Evolutionary conservation across 2,113 vertebrate species (phyloP).

Genomic region (Jaculus jaculus): DNA sequence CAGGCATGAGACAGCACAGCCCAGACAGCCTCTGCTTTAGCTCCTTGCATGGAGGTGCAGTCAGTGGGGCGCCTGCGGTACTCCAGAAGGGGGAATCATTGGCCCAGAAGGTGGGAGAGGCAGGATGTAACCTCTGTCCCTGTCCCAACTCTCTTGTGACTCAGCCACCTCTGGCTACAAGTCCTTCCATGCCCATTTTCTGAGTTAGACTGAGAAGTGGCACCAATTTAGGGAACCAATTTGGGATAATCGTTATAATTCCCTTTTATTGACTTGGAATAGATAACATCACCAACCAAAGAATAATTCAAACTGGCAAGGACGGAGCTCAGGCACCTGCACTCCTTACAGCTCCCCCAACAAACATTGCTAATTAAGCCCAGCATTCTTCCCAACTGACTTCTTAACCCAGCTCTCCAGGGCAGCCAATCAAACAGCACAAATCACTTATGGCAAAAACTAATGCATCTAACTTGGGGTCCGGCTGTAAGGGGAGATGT

Average conservation of each 20-base stretch:
- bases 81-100: background rate
- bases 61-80: background rate
- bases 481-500: too few species aligned
- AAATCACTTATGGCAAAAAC: too few species aligned
- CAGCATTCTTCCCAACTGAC: background rate
- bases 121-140: background rate
- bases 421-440: too few species aligned
- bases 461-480: too few species aligned
- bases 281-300: background rate
- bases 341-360: fast-evolving
- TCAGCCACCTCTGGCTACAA: background rate
- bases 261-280: background rate
- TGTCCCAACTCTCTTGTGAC: background rate
- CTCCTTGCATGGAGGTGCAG: background rate
- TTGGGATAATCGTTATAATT: background rate
- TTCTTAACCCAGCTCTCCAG: too few species aligned
- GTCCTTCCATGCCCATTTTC: background rate
- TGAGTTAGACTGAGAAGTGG: background rate
- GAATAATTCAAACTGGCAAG: background rate
- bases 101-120: background rate
- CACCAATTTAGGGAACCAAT: background rate
- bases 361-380: background rate
- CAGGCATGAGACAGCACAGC: background rate
- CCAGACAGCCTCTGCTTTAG: background rate
- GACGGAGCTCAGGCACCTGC: fast-evolving